Evolutionary conservation across 2,113 vertebrate species (phyloP).

Genomic region (Synchiropus splendidus): DNA sequence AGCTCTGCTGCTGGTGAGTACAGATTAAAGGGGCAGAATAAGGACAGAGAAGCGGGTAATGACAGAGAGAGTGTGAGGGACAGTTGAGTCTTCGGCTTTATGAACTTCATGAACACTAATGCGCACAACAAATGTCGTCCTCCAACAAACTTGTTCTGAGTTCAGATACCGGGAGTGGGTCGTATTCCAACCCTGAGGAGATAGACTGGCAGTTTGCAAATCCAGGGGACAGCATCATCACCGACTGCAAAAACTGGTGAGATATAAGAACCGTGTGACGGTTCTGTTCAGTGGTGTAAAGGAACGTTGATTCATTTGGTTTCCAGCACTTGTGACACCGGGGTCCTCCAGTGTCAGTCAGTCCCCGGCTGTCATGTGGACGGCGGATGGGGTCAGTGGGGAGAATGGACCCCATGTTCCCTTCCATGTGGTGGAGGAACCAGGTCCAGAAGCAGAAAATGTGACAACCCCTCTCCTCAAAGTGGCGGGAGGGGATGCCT

Average conservation of each 20-base stretch:
- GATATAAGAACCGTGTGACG: neutral
- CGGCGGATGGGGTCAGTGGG: constrained; percentile 74
- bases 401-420: constrained; percentile 70
- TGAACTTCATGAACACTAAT: too few species aligned
- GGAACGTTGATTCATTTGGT: neutral
- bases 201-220: constrained; percentile 64
- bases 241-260: constrained; percentile 79
- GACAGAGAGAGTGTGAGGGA: too few species aligned
- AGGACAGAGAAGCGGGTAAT: neutral
- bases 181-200: constrained; percentile 48
- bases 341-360: constrained; percentile 65
- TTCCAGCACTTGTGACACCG: constrained; percentile 71
- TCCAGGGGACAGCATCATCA: constrained; percentile 68
- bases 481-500: constrained; percentile 65
- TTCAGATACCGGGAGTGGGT: constrained; percentile 45
- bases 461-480: constrained; percentile 66
- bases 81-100: too few species aligned
- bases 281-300: too few species aligned
- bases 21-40: neutral
- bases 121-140: too few species aligned
- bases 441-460: constrained; percentile 61
- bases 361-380: constrained; percentile 67
- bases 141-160: constrained; percentile 3
- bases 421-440: constrained; percentile 71
- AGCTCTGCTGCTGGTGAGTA: constrained; percentile 50